phyloP scores from a whole-genome alignment of 1,140 invertebrate genomes.

The Chymomyza costata region DNA sequence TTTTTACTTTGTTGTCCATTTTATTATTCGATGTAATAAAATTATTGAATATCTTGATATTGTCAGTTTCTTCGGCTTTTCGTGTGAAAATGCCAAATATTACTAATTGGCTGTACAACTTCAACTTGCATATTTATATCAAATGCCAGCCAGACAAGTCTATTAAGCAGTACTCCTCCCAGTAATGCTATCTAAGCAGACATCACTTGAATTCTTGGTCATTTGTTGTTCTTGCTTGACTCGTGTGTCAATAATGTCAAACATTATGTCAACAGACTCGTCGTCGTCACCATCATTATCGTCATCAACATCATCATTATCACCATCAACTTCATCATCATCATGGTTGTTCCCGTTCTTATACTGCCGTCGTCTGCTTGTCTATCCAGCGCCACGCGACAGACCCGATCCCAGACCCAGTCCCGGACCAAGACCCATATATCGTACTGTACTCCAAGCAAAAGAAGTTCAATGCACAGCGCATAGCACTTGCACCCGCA shows the following conservation, averaged over 20 bases:
- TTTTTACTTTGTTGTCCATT: background rate
- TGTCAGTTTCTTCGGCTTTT: background rate
- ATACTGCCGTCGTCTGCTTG: no score
- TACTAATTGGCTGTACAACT: slow-evolving; percentile 38
- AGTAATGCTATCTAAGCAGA: no score
- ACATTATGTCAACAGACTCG: slow-evolving; percentile 59
- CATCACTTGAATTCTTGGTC: slow-evolving; percentile 9
- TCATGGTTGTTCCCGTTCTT: no score
- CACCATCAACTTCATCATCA: no score
- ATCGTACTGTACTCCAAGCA: no score
- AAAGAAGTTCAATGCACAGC: background rate
- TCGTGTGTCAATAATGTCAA: slow-evolving; percentile 70
- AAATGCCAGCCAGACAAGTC: slow-evolving; percentile 22
- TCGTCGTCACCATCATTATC: no score
- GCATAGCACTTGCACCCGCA: no score
- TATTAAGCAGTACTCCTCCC: slow-evolving; percentile 15
- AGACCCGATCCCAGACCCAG: slow-evolving; percentile 15
- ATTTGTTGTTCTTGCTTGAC: slow-evolving; percentile 29
- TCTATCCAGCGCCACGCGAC: slow-evolving; percentile 51
- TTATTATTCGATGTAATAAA: slow-evolving; percentile 41
- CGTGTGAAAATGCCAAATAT: slow-evolving; percentile 34
- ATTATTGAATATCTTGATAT: slow-evolving; percentile 63
- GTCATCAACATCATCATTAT: no score
- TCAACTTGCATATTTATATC: background rate
- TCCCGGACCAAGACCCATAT: background rate